A percentile compares a stretch with the other conserved stretches of the same genome.
These are phyloP conservation scores for Cervus canadensis DNA, from an alignment of 2,113 vertebrate genomes.

Conservation along the genomic window DNA sequence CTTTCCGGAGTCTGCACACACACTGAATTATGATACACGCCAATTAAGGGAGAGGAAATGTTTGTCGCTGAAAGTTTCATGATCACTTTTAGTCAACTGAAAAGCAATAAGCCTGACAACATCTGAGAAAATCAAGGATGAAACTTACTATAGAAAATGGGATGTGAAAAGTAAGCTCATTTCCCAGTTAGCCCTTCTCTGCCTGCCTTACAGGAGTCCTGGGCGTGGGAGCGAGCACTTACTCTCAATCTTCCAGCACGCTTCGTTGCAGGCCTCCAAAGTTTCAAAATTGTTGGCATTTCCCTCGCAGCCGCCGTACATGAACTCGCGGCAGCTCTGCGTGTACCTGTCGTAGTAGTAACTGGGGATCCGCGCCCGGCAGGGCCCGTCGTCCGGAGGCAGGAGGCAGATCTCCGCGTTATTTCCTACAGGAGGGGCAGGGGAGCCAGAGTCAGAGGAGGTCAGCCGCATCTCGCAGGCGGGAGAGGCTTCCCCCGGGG, in stretches of 20 bases:
- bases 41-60: background rate
- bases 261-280: slow-evolving; percentile 83
- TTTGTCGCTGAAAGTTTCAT: background rate
- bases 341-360: slow-evolving; percentile 89
- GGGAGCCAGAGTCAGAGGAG: background rate
- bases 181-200: rapidly evolving
- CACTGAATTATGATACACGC: background rate
- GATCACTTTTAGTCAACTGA: background rate
- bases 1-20: background rate
- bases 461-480: background rate
- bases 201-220: rapidly evolving
- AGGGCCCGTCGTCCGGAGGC: slow-evolving; percentile 84
- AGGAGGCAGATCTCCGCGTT: slow-evolving; percentile 84
- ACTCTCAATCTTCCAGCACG: slow-evolving; percentile 91
- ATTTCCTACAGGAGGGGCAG: slow-evolving; percentile 56
- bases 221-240: slow-evolving; percentile 55
- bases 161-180: background rate
- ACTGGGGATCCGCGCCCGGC: slow-evolving; percentile 78
- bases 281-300: slow-evolving; percentile 91
- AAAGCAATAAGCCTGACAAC: background rate
- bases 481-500: background rate
- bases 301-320: slow-evolving; percentile 89
- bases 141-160: background rate
- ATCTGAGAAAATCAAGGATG: background rate
- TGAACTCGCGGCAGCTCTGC: slow-evolving; percentile 87